Conservation (phyloP, 2,888 invertebrate species). For the Stictocephala bisonia region DNA sequence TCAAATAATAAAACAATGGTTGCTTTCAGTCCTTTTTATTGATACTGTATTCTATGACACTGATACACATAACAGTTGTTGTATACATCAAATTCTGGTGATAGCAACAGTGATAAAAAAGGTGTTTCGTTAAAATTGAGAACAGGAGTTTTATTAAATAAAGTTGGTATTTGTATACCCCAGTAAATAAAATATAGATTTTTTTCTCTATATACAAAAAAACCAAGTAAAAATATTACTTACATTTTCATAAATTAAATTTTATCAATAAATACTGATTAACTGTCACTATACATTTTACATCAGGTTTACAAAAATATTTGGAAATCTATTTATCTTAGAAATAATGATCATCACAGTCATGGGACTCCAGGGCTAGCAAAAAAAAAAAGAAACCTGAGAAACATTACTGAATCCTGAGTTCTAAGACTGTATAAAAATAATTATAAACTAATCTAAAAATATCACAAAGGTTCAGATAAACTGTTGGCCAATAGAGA, state of each 20-base stretch:
- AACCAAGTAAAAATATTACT: too few relatives aligned
- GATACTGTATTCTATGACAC: slow-evolving; percentile 19
- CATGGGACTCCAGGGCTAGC: slow-evolving; percentile 36
- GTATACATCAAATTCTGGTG: slow-evolving; percentile 30
- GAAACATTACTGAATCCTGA: slow-evolving; percentile 13
- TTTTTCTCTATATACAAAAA: too few relatives aligned
- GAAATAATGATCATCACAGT: slow-evolving; percentile 40
- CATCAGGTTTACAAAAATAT: slow-evolving; percentile 37
- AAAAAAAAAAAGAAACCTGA: slow-evolving; percentile 23
- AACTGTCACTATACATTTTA: slow-evolving; percentile 19
- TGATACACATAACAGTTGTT: slow-evolving; percentile 34
- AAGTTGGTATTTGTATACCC: too few relatives aligned
- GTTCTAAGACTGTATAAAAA: slow-evolving; percentile 9
- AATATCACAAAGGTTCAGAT: too few relatives aligned
- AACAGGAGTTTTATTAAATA: too few relatives aligned
- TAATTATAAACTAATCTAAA: too few relatives aligned
- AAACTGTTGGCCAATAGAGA: too few relatives aligned
- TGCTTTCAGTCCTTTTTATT: slow-evolving; percentile 27
- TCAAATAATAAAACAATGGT: neutral
- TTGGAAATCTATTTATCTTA: slow-evolving; percentile 39
- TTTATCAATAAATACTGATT: too few relatives aligned
- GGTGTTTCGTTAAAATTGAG: neutral
- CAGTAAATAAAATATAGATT: too few relatives aligned
- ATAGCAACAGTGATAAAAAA: neutral
- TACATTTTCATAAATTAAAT: too few relatives aligned